phyloP scores from a whole-genome alignment of 2,797 vertebrate species.

The Artibeus jamaicensis region DNA sequence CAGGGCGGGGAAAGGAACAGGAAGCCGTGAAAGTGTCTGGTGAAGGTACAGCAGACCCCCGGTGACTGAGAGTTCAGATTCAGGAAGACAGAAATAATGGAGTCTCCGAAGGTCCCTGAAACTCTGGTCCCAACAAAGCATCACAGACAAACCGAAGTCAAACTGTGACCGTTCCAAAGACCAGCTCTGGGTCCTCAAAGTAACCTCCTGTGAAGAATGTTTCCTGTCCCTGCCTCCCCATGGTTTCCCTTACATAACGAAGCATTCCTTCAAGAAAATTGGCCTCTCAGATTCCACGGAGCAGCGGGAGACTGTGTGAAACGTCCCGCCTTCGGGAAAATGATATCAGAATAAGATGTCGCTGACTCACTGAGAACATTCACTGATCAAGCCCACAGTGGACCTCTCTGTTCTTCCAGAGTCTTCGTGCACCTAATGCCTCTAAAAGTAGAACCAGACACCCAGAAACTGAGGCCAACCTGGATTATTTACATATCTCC shows the following conservation, averaged over 20 bases:
- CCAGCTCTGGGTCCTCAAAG: background rate
- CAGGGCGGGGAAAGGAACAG: background rate
- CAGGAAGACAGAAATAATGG: background rate
- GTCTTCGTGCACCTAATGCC: background rate
- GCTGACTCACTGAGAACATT: background rate
- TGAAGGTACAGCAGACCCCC: background rate
- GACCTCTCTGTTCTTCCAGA: background rate
- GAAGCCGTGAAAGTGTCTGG: background rate
- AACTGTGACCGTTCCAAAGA: background rate
- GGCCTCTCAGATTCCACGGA: background rate
- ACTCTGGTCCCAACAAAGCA: background rate
- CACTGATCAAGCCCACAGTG: background rate
- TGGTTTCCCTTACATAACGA: constrained; percentile 36
- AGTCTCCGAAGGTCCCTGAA: background rate
- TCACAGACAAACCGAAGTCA: background rate
- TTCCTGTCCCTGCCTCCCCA: constrained; percentile 52
- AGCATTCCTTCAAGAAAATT: fast-evolving
- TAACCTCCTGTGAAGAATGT: background rate
- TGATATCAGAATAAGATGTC: background rate
- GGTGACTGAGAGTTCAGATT: background rate
- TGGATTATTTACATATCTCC: background rate
- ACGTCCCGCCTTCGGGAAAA: constrained; percentile 45
- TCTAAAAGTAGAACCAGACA: background rate
- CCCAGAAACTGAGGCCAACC: background rate
- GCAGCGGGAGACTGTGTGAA: constrained; percentile 62